Percentiles rank a stretch among this genome's conserved stretches.
phyloP scores from a whole-genome alignment of 2,888 invertebrate genomes.

The Caprella mutica region DNA sequence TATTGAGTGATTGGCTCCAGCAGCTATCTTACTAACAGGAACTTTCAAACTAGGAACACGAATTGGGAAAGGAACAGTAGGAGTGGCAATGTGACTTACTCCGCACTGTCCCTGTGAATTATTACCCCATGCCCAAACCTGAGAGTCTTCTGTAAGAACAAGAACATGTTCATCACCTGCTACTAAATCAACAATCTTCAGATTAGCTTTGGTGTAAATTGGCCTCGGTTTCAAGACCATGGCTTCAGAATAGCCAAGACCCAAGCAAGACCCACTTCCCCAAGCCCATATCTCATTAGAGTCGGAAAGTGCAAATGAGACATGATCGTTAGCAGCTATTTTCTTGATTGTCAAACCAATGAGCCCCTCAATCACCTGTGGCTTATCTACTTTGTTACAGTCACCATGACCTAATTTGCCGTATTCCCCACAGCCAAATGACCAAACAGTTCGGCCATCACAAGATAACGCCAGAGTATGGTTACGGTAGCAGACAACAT shows the following conservation, averaged over 20 bases:
- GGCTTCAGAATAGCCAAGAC: constrained; percentile 48
- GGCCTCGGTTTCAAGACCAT: constrained; percentile 47
- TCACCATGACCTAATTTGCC: constrained; percentile 48
- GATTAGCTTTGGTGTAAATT: constrained; percentile 46
- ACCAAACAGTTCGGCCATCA: constrained; percentile 50
- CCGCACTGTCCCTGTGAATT: constrained; percentile 57
- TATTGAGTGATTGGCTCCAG: constrained; percentile 53
- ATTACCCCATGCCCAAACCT: constrained; percentile 48
- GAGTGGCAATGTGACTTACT: constrained; percentile 50
- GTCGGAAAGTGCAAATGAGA: constrained; percentile 47
- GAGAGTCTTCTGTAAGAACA: constrained; percentile 47
- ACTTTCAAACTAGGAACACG: constrained; percentile 49
- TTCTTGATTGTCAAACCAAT: constrained; percentile 48
- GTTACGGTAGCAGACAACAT: constrained; percentile 47
- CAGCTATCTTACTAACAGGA: constrained; percentile 50
- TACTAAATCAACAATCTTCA: constrained; percentile 48
- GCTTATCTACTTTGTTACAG: constrained; percentile 46
- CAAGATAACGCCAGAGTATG: constrained; percentile 47
- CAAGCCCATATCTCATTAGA: constrained; percentile 51
- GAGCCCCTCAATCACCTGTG: constrained; percentile 50
- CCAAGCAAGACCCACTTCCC: constrained; percentile 53
- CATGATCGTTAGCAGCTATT: constrained; percentile 48
- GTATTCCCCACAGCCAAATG: constrained; percentile 47
- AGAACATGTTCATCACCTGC: constrained; percentile 53
- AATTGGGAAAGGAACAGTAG: constrained; percentile 48